Conservation (phyloP, 1,140 invertebrate species). For the Drosophila kohkoa region DNA sequence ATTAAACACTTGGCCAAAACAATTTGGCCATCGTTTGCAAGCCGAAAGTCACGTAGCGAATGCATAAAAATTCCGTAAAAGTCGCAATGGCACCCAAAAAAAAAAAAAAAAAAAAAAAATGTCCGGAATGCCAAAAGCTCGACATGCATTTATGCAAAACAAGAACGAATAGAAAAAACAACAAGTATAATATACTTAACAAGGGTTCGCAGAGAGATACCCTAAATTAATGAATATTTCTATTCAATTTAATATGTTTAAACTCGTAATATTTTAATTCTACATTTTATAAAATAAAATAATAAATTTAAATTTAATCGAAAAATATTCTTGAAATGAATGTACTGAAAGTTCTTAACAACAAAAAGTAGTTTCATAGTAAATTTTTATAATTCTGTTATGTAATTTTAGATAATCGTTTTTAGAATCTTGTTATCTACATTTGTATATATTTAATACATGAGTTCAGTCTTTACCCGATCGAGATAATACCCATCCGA, state of each 20-base stretch:
- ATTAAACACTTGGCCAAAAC: constrained; percentile 68
- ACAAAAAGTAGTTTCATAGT: no score
- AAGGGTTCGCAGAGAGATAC: not conserved
- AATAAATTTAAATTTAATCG: no score
- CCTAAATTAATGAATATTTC: not conserved
- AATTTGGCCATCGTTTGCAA: constrained; percentile 38
- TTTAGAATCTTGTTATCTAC: not conserved
- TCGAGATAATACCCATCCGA: not conserved
- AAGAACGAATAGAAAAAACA: constrained; percentile 23
- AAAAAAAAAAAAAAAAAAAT: no score
- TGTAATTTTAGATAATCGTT: no score
- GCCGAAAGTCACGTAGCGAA: constrained; percentile 63
- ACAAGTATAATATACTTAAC: not conserved
- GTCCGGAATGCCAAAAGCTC: constrained; percentile 39
- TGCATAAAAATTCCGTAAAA: constrained; percentile 74
- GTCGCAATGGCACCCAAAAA: constrained; percentile 46
- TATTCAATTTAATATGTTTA: no score
- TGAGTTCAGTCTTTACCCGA: not conserved
- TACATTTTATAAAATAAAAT: no score
- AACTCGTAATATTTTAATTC: no score
- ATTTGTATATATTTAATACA: not conserved
- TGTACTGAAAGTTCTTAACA: no score
- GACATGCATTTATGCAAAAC: constrained; percentile 74
- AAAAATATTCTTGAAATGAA: no score
- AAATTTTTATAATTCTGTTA: no score